Evolutionary conservation across 2,113 vertebrate species (phyloP), one percentile per base, ranked within the genome.

Genomic region (Hippocampus barbouri): DNA sequence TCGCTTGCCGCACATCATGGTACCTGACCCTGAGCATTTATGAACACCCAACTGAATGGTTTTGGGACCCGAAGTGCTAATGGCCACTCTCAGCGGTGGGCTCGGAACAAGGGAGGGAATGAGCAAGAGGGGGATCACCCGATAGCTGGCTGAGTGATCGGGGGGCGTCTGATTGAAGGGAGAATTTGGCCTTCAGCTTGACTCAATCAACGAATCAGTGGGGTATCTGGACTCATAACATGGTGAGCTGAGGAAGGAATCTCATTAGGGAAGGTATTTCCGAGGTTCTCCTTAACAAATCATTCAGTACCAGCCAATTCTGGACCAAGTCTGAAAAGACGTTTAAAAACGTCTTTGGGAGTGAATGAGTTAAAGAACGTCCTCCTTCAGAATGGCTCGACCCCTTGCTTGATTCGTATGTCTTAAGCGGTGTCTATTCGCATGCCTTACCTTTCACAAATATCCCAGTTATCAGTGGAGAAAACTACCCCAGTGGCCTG

Each of bases 171-270:
- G 63, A 85, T 80, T 71, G 78, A 73, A 79, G 70, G 76, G 76
- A 75, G 79, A 66, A 74, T 78, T 76, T 79, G 84, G 85, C 87
- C 89, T 88, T 90, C 79, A 79, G 83, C 81, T 87, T 89, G 89
- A 89, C 88, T 90, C 90, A 84, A 90, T 87, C 89, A 90, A 75
- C 74, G 78, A 74, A 87, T 85, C 84, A 56, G 85, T 77, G 72
- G 85, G 89, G 66, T 71, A 85, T 84, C 81, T 83, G 79, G 82
- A 86, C 85, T 84, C 85, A 81, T 79, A 73, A 86, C 76, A 27
- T 15, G 81, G 82, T 68, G 84, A 78, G 77, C 69, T 21, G 66
- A 78, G 74, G 69, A 78, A 82, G 80, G 71, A 79, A 82, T 85
- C 80, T 78, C 59, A 41, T 68, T 76, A 62, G 77, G 86, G 75